Evolutionary conservation across 2,797 vertebrate species (phyloP).

Genomic region (Uromys caudimaculatus): DNA sequence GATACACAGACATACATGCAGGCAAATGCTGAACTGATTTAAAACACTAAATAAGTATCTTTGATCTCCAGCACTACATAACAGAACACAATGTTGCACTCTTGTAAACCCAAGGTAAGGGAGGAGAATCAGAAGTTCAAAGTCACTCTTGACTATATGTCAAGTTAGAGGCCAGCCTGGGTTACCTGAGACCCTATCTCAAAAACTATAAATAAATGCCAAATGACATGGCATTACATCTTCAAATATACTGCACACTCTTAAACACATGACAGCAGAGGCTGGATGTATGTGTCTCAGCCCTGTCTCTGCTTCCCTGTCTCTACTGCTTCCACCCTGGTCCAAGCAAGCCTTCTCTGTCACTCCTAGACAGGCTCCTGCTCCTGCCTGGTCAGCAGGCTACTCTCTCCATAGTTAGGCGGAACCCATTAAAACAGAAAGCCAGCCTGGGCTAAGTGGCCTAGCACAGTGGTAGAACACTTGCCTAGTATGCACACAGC

Average conservation of each 20-base stretch:
- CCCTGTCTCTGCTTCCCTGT: neutral
- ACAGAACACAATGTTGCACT: too few relatives aligned
- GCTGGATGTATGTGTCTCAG: neutral
- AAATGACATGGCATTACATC: neutral
- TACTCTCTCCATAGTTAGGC: neutral
- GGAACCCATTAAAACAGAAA: neutral
- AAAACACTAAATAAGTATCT: neutral
- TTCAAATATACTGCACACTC: neutral
- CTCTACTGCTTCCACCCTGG: neutral
- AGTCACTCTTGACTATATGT: too few relatives aligned
- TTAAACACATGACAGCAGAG: neutral
- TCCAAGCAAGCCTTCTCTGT: neutral
- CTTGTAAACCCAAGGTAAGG: neutral
- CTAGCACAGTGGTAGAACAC: neutral
- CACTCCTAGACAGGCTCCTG: neutral
- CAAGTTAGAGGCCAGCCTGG: neutral
- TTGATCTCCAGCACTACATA: neutral
- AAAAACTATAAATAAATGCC: neutral
- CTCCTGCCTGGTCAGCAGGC: too few relatives aligned
- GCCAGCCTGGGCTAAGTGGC: neutral
- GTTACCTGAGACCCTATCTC: neutral
- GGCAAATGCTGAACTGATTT: neutral
- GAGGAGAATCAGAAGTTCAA: neutral
- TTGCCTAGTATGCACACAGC: too few relatives aligned
- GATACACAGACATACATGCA: neutral